Percentiles rank a stretch among this genome's conserved stretches.
phyloP scores from a whole-genome alignment of 2,113 vertebrate genomes.

The Antechinus flavipes region DNA sequence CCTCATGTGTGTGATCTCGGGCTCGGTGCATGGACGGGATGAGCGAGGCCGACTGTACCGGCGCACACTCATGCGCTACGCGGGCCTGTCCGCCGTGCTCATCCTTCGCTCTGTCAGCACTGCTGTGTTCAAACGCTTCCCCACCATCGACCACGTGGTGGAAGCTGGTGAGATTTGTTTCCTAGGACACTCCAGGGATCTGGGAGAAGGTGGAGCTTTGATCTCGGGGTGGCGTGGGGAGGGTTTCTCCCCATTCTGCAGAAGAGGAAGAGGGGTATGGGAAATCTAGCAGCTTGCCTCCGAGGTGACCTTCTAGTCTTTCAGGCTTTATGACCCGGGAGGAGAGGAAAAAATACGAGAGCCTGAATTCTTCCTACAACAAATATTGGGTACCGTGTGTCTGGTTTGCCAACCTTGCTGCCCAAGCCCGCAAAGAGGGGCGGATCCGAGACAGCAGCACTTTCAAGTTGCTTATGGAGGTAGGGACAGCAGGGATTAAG shows the following conservation, averaged over 20 bases:
- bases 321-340: slow-evolving; percentile 95
- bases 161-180: slow-evolving; percentile 88
- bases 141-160: slow-evolving; percentile 95
- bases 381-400: slow-evolving; percentile 96
- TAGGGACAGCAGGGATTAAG: slow-evolving; percentile 54
- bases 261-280: background rate
- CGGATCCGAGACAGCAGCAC: slow-evolving; percentile 91
- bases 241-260: background rate
- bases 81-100: slow-evolving; percentile 91
- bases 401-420: slow-evolving; percentile 94
- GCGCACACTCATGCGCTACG: slow-evolving; percentile 93
- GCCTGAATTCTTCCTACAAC: slow-evolving; percentile 93
- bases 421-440: slow-evolving; percentile 91
- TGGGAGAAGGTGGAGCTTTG: background rate
- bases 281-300: background rate
- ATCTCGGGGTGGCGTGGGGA: background rate
- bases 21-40: slow-evolving; percentile 90
- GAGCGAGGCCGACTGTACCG: slow-evolving; percentile 92
- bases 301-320: background rate
- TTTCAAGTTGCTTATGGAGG: slow-evolving; percentile 93
- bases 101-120: slow-evolving; percentile 95
- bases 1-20: slow-evolving; percentile 91
- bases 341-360: slow-evolving; percentile 93
- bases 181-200: background rate
- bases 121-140: slow-evolving; percentile 94